Conservation (phyloP, 2,797 vertebrate genomes). For the Linurgus olivaceus region DNA sequence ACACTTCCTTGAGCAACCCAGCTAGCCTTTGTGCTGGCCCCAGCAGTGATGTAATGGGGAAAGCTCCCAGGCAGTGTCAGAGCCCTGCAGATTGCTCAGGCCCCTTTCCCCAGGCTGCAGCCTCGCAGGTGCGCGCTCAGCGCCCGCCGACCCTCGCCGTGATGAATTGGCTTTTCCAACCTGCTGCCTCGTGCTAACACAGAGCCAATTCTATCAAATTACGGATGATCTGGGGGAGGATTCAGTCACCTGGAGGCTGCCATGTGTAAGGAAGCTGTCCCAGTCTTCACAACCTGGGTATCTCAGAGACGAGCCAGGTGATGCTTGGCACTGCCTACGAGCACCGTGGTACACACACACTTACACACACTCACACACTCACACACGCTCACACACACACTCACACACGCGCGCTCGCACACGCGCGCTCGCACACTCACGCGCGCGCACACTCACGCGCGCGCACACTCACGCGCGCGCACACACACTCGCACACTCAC, state of each 20-base stretch:
- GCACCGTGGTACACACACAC: accelerated
- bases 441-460: accelerated
- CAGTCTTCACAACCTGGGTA: background rate
- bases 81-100: conserved; percentile 72
- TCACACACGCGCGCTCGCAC: no score
- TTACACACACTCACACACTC: accelerated
- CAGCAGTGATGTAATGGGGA: conserved; percentile 79
- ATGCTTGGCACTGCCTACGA: background rate
- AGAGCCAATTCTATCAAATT: background rate
- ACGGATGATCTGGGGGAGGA: background rate
- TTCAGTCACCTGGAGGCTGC: conserved; percentile 25
- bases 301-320: background rate
- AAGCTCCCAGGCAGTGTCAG: conserved; percentile 70
- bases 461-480: accelerated
- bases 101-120: conserved; percentile 77
- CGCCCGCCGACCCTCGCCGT: conserved; percentile 63
- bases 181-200: conserved; percentile 45
- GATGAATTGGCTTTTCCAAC: conserved; percentile 79
- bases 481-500: no score
- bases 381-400: no score
- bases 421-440: no score
- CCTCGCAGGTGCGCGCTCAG: conserved; percentile 82
- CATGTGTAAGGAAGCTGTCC: background rate
- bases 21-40: conserved; percentile 67
- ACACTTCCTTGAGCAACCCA: conserved; percentile 60